Evolutionary conservation across 2,797 vertebrate species (phyloP).

Genomic region (Arctocebus calabarensis): DNA sequence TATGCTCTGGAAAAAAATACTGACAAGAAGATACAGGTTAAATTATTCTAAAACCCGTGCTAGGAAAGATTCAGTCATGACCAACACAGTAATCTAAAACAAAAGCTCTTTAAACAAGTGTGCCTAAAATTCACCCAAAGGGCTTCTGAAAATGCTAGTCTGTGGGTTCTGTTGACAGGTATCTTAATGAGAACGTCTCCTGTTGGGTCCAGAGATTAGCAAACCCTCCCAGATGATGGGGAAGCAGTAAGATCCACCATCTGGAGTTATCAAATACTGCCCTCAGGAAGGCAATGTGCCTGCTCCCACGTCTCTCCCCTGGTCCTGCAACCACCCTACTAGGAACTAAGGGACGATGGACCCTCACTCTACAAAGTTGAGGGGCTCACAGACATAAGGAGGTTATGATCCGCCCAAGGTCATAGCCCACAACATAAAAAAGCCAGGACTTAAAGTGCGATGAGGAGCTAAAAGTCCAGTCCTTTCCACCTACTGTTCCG

Average conservation of each 20-base stretch:
- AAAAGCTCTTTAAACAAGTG: not conserved
- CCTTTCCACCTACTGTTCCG: not conserved
- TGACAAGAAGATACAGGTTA: constrained; percentile 83
- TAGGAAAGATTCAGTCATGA: constrained; percentile 28
- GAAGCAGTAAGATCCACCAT: accelerated
- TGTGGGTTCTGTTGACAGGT: not conserved
- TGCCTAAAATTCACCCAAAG: constrained; percentile 53
- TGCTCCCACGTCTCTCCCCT: not conserved
- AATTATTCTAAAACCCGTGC: constrained; percentile 61
- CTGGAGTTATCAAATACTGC: not conserved
- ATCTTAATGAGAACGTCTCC: not conserved
- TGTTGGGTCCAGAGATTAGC: not conserved
- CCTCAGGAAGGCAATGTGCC: not conserved
- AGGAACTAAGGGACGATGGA: not conserved
- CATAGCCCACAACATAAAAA: not conserved
- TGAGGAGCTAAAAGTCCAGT: not conserved
- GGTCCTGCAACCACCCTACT: not conserved
- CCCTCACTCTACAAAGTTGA: not conserved
- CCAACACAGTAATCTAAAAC: not conserved
- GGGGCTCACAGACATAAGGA: not conserved
- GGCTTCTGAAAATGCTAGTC: constrained; percentile 41
- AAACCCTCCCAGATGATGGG: not conserved
- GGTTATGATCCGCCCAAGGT: not conserved
- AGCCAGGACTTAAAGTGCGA: not conserved
- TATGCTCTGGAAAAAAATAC: constrained; percentile 98